Percentiles rank a stretch among this genome's conserved stretches.
phyloP scores from a whole-genome alignment of 2,888 invertebrate species.

The Cactoblastis cactorum region DNA sequence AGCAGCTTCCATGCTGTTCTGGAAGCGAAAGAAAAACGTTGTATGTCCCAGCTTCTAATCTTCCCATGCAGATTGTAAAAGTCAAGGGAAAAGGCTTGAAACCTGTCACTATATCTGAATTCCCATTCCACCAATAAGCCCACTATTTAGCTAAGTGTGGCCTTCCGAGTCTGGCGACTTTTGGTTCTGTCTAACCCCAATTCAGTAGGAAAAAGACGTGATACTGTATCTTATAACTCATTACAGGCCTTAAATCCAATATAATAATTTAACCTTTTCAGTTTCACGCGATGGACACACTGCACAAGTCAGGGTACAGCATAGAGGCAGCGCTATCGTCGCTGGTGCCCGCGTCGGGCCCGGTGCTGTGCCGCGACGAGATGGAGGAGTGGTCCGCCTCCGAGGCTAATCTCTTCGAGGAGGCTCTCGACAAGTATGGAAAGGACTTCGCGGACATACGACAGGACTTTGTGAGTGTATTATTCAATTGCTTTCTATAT shows the following conservation, averaged over 20 bases:
- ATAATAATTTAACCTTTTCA: conserved; percentile 61
- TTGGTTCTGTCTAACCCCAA: background rate
- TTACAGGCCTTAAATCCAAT: too few species aligned
- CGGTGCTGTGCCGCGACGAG: conserved; percentile 98
- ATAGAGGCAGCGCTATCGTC: conserved; percentile 94
- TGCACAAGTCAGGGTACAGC: conserved; percentile 95
- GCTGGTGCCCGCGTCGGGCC: conserved; percentile 96
- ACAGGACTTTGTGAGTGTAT: conserved; percentile 93
- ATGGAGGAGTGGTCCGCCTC: conserved; percentile 99
- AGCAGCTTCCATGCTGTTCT: too few species aligned
- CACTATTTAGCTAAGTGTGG: too few species aligned
- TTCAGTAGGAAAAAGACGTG: background rate
- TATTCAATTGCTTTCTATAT: too few species aligned
- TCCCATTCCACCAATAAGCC: too few species aligned
- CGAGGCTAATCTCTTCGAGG: conserved; percentile 99
- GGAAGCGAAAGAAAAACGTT: too few species aligned
- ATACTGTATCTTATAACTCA: too few species aligned
- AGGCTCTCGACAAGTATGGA: conserved; percentile 98
- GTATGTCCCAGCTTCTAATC: too few species aligned
- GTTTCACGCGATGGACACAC: conserved; percentile 99
- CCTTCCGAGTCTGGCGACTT: too few species aligned
- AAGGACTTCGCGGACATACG: conserved; percentile 99
- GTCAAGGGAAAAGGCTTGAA: too few species aligned
- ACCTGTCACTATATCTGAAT: too few species aligned
- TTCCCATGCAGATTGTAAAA: too few species aligned